These are phyloP conservation scores for Timema cristinae DNA, from an alignment of 2,888 invertebrate species.

Conservation along the genomic window DNA sequence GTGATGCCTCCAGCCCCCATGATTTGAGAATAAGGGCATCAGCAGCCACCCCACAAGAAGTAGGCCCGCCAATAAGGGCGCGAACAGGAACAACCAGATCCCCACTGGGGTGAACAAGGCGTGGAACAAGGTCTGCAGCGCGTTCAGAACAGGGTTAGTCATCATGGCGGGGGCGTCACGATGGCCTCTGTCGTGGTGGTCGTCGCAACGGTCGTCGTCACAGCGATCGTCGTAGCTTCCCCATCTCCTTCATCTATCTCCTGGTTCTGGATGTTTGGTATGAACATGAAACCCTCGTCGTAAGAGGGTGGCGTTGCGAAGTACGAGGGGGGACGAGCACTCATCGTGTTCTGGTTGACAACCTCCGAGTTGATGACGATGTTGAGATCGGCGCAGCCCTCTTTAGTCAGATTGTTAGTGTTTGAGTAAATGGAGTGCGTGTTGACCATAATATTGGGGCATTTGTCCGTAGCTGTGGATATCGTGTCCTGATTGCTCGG, in stretches of 20 bases:
- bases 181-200: background rate
- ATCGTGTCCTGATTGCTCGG: background rate
- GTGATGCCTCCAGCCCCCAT: constrained; percentile 5
- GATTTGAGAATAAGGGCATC: constrained; percentile 5
- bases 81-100: constrained; percentile 13
- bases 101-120: constrained; percentile 2
- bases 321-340: background rate
- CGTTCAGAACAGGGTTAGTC: background rate
- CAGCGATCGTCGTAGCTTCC: too few relatives aligned
- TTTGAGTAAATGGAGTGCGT: constrained; percentile 5
- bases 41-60: background rate
- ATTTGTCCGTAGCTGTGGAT: constrained; percentile 1
- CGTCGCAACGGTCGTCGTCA: background rate
- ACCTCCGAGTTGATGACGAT: constrained; percentile 67
- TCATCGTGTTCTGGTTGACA: constrained; percentile 51
- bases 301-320: background rate
- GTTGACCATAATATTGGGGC: constrained; percentile 19
- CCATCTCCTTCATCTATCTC: background rate
- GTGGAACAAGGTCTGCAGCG: background rate
- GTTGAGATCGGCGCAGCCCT: constrained; percentile 65
- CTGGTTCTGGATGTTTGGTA: constrained; percentile 7
- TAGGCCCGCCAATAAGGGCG: background rate
- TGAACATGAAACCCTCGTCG: background rate
- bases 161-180: background rate
- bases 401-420: constrained; percentile 46